A percentile compares a stretch with the other conserved stretches of the same genome.
phyloP scores from a whole-genome alignment of 1,140 invertebrate species.

The Formica selysi region DNA sequence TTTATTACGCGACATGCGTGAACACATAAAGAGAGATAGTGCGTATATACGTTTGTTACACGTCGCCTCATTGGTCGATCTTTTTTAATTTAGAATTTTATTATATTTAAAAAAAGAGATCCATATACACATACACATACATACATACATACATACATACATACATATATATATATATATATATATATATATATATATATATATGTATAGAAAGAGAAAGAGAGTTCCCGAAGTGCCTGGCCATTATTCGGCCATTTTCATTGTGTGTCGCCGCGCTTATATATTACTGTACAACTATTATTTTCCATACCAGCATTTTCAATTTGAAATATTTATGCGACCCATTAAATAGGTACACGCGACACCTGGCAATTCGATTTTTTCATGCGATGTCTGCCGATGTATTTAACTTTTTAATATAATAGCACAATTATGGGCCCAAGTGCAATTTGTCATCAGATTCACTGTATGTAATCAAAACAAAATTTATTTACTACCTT shows the following conservation, averaged over 20 bases:
- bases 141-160: too few relatives aligned
- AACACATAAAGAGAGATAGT: background rate
- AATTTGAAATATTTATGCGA: constrained; percentile 43
- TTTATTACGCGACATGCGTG: constrained; percentile 22
- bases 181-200: too few relatives aligned
- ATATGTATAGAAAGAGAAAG: background rate
- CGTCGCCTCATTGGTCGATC: constrained; percentile 25
- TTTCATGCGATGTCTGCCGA: constrained; percentile 24
- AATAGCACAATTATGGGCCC: background rate
- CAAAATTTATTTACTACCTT: constrained; percentile 1
- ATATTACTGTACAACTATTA: constrained; percentile 37
- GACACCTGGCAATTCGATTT: constrained; percentile 47
- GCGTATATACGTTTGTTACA: background rate
- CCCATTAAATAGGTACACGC: constrained; percentile 18
- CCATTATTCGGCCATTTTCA: constrained; percentile 48
- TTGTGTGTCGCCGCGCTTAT: constrained; percentile 40
- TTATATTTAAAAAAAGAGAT: constrained; percentile 19
- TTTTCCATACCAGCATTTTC: constrained; percentile 28
- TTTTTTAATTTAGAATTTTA: constrained; percentile 45
- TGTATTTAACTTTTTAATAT: constrained; percentile 37
- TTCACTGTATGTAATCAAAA: background rate
- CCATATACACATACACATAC: too few relatives aligned
- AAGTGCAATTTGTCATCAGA: constrained; percentile 44
- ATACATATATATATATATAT: too few relatives aligned
- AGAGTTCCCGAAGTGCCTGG: constrained; percentile 3